phyloP scores from a whole-genome alignment of 2,113 vertebrate species.

The Notothenia coriiceps region DNA sequence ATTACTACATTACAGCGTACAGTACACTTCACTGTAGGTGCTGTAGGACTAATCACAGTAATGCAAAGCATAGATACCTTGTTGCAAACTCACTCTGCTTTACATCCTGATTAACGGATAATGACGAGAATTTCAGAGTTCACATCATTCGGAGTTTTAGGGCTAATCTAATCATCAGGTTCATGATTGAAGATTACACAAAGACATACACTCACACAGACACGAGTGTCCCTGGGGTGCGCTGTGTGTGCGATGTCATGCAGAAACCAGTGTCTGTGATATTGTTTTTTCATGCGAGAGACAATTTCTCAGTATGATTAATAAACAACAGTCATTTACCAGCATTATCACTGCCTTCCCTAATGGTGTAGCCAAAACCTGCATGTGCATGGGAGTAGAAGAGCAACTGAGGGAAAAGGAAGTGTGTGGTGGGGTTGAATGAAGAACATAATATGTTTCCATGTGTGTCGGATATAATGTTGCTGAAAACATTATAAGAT shows the following conservation, averaged over 20 bases:
- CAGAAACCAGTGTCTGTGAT: conserved; percentile 66
- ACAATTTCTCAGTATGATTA: conserved; percentile 79
- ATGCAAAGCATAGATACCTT: conserved; percentile 5
- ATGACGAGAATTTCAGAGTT: conserved; percentile 17
- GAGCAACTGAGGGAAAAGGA: conserved; percentile 41
- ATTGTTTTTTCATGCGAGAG: conserved; percentile 71
- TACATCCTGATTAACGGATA: conserved; percentile 8
- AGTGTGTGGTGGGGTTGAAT: conserved; percentile 8
- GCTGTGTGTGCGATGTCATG: conserved; percentile 55
- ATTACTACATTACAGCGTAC: conserved; percentile 50
- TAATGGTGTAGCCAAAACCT: conserved; percentile 61
- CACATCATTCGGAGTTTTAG: conserved; percentile 23
- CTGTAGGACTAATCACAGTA: conserved; percentile 17
- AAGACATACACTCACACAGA: conserved; percentile 21
- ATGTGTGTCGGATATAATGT: background rate
- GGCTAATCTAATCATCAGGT: conserved; percentile 57
- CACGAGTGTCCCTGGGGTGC: conserved; percentile 34
- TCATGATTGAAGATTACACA: conserved; percentile 35
- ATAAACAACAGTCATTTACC: conserved; percentile 65
- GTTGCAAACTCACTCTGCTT: background rate
- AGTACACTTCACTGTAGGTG: conserved; percentile 15
- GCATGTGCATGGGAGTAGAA: conserved; percentile 29
- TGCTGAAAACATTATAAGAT: background rate
- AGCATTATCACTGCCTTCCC: conserved; percentile 62
- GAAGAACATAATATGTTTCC: background rate